Percentiles rank a stretch among this genome's conserved stretches.
These are phyloP conservation scores for Eugnorisma glareosa DNA, from an alignment of 2,888 invertebrate genomes.

Conservation along the genomic window DNA sequence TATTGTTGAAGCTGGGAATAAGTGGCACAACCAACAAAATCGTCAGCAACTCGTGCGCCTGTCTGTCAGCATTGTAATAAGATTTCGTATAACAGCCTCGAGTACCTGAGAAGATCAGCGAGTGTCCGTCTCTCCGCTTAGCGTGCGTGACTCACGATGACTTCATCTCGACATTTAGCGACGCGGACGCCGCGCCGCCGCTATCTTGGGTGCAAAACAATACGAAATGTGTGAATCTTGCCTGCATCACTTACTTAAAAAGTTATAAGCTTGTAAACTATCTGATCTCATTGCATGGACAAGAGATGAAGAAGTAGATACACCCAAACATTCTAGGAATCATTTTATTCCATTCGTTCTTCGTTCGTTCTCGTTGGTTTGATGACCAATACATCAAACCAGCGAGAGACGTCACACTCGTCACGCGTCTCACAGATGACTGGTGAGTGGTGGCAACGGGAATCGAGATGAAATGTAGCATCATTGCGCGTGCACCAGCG, in stretches of 20 bases:
- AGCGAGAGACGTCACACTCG: not conserved
- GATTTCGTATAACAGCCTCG: not conserved
- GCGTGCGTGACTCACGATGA: conserved; percentile 41
- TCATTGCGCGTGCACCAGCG: not conserved
- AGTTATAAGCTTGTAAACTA: not conserved
- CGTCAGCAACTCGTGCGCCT: not conserved
- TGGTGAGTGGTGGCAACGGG: not conserved
- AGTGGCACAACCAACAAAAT: too few relatives aligned
- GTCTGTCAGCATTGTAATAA: not conserved
- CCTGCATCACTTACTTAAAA: too few relatives aligned
- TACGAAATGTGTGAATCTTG: not conserved
- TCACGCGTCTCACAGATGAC: not conserved
- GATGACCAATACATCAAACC: too few relatives aligned
- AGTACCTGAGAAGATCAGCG: not conserved
- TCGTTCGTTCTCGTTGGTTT: not conserved
- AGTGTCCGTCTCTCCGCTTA: not conserved
- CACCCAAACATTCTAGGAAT: not conserved
- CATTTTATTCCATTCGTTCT: not conserved
- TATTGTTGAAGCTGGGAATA: not conserved
- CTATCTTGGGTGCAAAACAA: conserved; percentile 4
- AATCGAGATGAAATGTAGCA: not conserved
- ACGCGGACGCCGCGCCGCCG: not conserved
- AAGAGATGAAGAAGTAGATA: not conserved
- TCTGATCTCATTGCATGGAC: not conserved
- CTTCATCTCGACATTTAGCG: conserved; percentile 29